Evolutionary conservation across 2,888 invertebrate species (phyloP).

Genomic region (Drosophila lutescens): DNA sequence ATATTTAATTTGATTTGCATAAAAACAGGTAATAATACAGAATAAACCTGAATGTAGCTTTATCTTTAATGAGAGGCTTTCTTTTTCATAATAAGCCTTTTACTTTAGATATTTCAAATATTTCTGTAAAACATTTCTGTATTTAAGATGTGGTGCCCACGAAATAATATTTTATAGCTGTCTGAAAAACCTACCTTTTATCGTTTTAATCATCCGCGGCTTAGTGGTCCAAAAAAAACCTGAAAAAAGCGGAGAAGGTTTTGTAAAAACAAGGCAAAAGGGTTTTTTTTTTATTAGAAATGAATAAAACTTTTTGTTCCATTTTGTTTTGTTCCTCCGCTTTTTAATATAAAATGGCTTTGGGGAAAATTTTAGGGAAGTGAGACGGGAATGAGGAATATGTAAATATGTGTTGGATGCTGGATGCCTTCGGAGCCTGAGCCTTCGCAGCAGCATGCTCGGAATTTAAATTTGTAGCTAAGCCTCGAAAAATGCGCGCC

Average conservation of each 20-base stretch:
- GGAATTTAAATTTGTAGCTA: slow-evolving; percentile 74
- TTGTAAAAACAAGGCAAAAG: slow-evolving; percentile 49
- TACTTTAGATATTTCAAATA: background rate
- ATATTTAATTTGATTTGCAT: slow-evolving; percentile 74
- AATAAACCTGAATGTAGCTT: background rate
- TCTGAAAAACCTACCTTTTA: slow-evolving; percentile 62
- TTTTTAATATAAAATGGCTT: slow-evolving; percentile 50
- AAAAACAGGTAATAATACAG: slow-evolving; percentile 26
- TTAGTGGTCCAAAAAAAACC: slow-evolving; percentile 25
- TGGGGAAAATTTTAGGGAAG: slow-evolving; percentile 26
- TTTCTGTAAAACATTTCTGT: background rate
- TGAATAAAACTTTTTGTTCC: slow-evolving; percentile 59
- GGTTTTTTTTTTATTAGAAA: slow-evolving; percentile 65
- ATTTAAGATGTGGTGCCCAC: too few relatives aligned
- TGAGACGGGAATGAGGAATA: slow-evolving; percentile 43
- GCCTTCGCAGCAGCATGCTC: slow-evolving; percentile 43
- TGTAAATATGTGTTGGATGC: slow-evolving; percentile 67
- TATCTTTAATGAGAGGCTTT: too few relatives aligned
- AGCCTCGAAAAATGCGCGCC: slow-evolving; percentile 66
- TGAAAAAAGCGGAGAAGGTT: slow-evolving; percentile 25
- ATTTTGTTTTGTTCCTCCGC: slow-evolving; percentile 20
- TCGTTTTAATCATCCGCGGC: slow-evolving; percentile 64
- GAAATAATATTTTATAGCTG: slow-evolving; percentile 10
- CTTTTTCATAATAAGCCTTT: too few relatives aligned
- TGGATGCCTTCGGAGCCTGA: slow-evolving; percentile 54